Evolutionary conservation across 1,140 invertebrate species (phyloP).

Genomic region (Drosophila kurseongensis): DNA sequence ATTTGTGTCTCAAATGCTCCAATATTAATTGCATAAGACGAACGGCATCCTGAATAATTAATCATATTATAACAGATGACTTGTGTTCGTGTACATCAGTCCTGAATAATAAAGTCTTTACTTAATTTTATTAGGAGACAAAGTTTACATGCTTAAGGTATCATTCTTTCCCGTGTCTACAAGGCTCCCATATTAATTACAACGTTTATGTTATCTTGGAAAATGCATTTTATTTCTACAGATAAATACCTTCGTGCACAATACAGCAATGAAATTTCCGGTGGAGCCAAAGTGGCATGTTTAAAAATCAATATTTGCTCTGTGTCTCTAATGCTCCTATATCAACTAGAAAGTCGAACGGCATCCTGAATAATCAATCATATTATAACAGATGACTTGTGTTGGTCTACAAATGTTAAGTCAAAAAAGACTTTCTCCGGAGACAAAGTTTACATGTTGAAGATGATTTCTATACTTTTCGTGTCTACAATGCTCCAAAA

Average conservation of each 20-base stretch:
- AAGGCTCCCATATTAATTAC: conserved; percentile 49
- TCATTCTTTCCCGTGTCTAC: conserved; percentile 46
- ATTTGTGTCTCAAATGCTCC: conserved; percentile 39
- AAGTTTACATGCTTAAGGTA: conserved; percentile 52
- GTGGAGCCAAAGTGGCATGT: conserved; percentile 53
- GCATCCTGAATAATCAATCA: conserved; percentile 55
- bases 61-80: conserved; percentile 12
- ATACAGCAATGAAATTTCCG: neutral
- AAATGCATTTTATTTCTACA: conserved; percentile 26
- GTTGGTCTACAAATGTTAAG: neutral
- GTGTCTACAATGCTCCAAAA: conserved; percentile 5
- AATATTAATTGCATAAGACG: conserved; percentile 11
- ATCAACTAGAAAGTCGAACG: conserved; percentile 43
- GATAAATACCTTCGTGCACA: conserved; percentile 49
- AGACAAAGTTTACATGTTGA: conserved; percentile 5
- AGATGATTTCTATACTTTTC: neutral
- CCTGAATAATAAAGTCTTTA: no score
- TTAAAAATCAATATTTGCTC: conserved; percentile 3
- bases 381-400: conserved; percentile 33
- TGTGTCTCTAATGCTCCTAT: conserved; percentile 63
- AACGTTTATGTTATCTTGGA: conserved; percentile 32
- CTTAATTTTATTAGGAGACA: conserved; percentile 20
- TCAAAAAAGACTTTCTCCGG: neutral
- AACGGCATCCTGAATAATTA: conserved; percentile 35
- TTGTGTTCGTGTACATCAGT: neutral